A percentile compares a stretch with the other conserved stretches of the same genome.
Conservation (phyloP, 2,888 invertebrate genomes). For the Amblyjoppa fuscipennis region DNA sequence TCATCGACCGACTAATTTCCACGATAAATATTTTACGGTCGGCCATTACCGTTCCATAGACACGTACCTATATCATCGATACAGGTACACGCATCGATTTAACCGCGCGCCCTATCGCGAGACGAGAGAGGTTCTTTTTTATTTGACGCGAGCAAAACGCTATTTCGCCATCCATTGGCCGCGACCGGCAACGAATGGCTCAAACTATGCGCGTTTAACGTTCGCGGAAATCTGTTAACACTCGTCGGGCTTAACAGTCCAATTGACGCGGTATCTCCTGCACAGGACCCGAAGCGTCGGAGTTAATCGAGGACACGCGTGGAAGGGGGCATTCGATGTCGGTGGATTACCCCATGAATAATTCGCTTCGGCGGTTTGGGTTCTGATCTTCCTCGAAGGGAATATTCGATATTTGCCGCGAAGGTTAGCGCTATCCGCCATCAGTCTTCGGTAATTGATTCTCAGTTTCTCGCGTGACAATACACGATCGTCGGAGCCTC, state of each 20-base stretch:
- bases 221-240: conserved; percentile 10
- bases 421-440: not conserved
- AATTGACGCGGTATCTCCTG: not conserved
- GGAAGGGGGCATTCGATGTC: not conserved
- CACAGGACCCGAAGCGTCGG: not conserved
- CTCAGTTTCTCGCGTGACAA: not conserved
- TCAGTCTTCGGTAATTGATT: conserved; percentile 21
- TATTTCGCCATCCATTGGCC: not conserved
- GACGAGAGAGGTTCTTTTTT: conserved; percentile 71
- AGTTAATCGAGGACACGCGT: not conserved
- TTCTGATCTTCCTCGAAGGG: not conserved
- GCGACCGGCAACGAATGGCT: not conserved
- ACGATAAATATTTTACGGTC: conserved; percentile 82
- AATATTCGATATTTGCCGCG: conserved; percentile 14
- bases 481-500: not conserved
- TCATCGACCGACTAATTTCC: conserved; percentile 82
- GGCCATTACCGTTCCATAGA: conserved; percentile 77
- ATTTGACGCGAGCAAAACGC: not conserved
- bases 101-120: conserved; percentile 65
- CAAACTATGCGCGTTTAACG: not conserved
- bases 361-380: conserved; percentile 5
- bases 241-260: not conserved
- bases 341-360: conserved; percentile 23
- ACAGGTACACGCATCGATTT: conserved; percentile 64
- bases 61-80: conserved; percentile 74